Conservation (phyloP, 1,140 invertebrate species). For the Forficula auricularia region DNA sequence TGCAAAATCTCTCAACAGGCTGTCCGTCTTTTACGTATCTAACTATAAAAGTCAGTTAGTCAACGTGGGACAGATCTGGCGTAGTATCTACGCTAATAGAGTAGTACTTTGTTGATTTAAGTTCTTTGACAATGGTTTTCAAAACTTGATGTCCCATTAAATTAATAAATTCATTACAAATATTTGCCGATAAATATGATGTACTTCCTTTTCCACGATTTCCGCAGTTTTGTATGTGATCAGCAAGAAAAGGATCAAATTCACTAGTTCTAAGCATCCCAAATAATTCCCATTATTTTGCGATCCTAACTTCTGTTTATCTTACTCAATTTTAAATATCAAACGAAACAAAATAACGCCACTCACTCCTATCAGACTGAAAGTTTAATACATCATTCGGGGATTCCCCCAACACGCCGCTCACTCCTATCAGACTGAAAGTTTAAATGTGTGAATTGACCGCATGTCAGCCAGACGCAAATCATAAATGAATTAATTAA, state of each 20-base stretch:
- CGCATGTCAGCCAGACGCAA: too few relatives aligned
- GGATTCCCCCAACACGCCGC: too few relatives aligned
- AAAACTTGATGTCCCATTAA: conserved; percentile 16
- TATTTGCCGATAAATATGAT: conserved; percentile 18
- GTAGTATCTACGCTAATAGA: conserved; percentile 24
- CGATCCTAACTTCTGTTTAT: conserved; percentile 18
- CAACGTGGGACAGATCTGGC: conserved; percentile 22
- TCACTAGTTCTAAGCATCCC: conserved; percentile 18
- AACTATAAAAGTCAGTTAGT: conserved; percentile 22
- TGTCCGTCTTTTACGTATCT: conserved; percentile 20
- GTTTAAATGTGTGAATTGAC: too few relatives aligned
- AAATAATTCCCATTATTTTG: conserved; percentile 18
- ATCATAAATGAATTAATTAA: too few relatives aligned
- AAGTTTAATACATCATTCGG: too few relatives aligned
- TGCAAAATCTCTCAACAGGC: background rate
- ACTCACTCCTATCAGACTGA: too few relatives aligned
- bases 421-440: too few relatives aligned
- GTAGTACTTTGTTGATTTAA: conserved; percentile 23
- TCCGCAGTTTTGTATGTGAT: conserved; percentile 19
- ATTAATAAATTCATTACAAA: conserved; percentile 22
- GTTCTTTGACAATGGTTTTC: conserved; percentile 18
- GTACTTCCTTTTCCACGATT: conserved; percentile 19
- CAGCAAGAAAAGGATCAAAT: conserved; percentile 17
- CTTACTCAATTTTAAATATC: too few relatives aligned
- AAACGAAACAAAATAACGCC: too few relatives aligned